Conservation (phyloP, 92 coral and sea anemone genomes). For the Phenganax stokvisi region DNA sequence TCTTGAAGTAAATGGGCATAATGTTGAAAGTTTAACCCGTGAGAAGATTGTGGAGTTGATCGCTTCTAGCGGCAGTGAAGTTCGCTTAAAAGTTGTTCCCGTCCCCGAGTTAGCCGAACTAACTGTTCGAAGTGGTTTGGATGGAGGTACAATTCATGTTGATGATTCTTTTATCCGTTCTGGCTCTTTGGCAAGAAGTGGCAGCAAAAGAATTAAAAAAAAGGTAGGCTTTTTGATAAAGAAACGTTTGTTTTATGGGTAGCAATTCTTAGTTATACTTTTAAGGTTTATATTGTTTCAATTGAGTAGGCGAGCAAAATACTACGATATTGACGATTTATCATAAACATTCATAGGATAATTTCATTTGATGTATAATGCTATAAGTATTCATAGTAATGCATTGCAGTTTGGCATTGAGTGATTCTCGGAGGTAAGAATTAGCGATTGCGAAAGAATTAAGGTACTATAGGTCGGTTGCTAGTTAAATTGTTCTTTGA, state of each 20-base stretch:
- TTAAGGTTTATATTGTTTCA: not conserved
- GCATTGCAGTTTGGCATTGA: too few species aligned
- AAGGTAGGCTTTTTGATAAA: conserved; percentile 48
- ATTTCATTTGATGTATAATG: too few species aligned
- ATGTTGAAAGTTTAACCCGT: conserved; percentile 72
- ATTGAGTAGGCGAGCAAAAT: not conserved
- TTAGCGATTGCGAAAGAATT: too few species aligned
- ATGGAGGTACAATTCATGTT: conserved; percentile 80
- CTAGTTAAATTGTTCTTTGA: too few species aligned
- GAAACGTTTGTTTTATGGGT: not conserved
- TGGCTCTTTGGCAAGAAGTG: conserved; percentile 92
- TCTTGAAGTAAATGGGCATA: conserved; percentile 84
- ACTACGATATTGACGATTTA: not conserved
- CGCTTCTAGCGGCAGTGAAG: conserved; percentile 86
- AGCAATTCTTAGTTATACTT: not conserved
- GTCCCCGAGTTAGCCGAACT: conserved; percentile 90
- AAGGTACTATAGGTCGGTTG: too few species aligned
- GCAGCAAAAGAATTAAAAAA: conserved; percentile 90
- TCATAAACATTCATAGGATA: too few species aligned
- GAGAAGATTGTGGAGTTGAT: conserved; percentile 93
- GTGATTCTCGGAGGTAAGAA: too few species aligned
- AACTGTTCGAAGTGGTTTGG: conserved; percentile 88
- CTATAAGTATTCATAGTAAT: too few species aligned
- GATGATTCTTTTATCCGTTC: conserved; percentile 87
- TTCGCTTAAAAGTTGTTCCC: conserved; percentile 83